Evolutionary conservation across 2,113 vertebrate species (phyloP).

Genomic region (Mystacornis crossleyi): DNA sequence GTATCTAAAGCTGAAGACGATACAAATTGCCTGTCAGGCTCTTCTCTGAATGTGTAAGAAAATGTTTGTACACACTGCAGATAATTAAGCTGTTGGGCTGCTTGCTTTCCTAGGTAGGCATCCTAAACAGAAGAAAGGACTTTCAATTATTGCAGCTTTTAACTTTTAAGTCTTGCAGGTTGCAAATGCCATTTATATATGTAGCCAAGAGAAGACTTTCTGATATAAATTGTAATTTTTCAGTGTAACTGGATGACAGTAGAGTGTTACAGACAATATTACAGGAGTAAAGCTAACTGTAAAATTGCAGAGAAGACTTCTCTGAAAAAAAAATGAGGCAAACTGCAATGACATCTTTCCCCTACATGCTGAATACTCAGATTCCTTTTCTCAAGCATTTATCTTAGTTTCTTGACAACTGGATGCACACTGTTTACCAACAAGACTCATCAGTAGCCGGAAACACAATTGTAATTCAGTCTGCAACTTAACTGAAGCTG

Average conservation of each 20-base stretch:
- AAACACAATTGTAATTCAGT: neutral
- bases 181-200: neutral
- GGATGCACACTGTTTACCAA: constrained; percentile 12
- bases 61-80: neutral
- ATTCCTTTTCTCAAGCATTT: neutral
- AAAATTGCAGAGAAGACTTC: neutral
- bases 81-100: neutral
- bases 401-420: neutral
- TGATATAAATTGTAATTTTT: neutral
- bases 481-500: neutral
- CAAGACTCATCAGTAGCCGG: neutral
- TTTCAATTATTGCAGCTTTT: neutral
- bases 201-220: neutral
- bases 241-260: neutral
- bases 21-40: neutral
- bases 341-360: neutral
- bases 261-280: neutral
- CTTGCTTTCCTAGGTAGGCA: neutral
- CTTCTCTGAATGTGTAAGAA: neutral
- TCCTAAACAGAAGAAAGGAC: neutral
- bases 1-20: neutral
- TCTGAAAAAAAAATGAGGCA: neutral
- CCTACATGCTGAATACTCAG: neutral
- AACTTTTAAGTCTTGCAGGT: neutral
- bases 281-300: neutral